Evolutionary conservation across 2,797 vertebrate genomes (phyloP), one percentile per base, ranked within the genome.

Genomic region (Otolemur crassicaudatus): DNA sequence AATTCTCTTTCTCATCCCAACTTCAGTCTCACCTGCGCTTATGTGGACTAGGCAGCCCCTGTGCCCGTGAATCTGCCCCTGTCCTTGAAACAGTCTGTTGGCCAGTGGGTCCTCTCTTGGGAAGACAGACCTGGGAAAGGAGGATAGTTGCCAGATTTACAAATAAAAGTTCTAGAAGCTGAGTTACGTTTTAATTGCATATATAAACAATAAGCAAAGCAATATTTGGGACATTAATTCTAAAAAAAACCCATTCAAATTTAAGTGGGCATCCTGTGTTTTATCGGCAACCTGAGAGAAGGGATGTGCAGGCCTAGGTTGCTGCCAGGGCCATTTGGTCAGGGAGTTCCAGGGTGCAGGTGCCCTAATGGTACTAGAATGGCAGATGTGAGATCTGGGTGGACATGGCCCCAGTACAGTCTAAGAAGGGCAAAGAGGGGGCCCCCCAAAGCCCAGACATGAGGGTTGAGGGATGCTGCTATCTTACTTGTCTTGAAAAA

Each of bases 321-420:
- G 83, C 29, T 77, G 60, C 43, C 37, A 20, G 22, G 34, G 17
- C 29, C 37, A n/a, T 49, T 2, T 87, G 76, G 34, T 16, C 3
- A 31, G 37, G 20, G 46, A 79, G 27, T 34, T 81, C 83, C 58
- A 79, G 27, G 40, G 23, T 13, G 4, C 3, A 1, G 46, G n/a
- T 7, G 2, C 27, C 85, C 14, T 16, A 19, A 17, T 81, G 56
- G 46, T 31, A 63, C 27, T 79, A 63, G 56, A 49, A 58, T 20
- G 37, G 20, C 4, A 14, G 23, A 23, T 29, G 40, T 79, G 58
- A 60, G n/a, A 12, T 53, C 65, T 88, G 27, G 49, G 61, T n/a
- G 25, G 63, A 9, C 2, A 0, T 40, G 49, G 19, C 31, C 34
- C 27, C 2, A 2, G 9, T 10, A 25, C 3, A 1, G 46, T 53